Base-by-base conservation (phyloP, 2,797 vertebrate species). In the Cyprinodon diabolis region DNA sequence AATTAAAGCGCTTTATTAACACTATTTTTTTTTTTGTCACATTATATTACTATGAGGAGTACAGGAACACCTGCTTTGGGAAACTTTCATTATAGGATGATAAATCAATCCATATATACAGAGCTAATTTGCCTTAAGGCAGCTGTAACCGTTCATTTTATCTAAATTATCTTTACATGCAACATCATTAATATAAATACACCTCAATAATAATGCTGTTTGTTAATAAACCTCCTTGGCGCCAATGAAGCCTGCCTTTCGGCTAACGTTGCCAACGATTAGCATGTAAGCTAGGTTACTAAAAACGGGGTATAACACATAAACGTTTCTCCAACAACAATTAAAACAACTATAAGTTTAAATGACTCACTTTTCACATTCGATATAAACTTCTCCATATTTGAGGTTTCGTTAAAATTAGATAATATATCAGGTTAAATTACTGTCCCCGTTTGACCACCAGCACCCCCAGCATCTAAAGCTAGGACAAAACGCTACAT, bases 321-420 rank as follows among this genome's bases (percentile, higher is more conserved):
- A 12, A 2, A 30, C 14, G 0, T 66, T 19, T 47, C 37, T n/a
- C 0, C 25, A 35, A 37, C 10, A 23, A 40, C 4, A 35, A 15
- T 43, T 47, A 47, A 2, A n/a, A 8, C 0, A 0, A 30, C 1
- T 60, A 0, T 69, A 75, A 1, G 0, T 2, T 11, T 51, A 2
- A 72, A 15, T 54, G 62, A 89, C 91, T 90, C 75, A 95, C 94
- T 76, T 92, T 91, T 93, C 15, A 95, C 72, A 0, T 74, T 71
- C 11, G 85, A 84, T 43, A 86, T 71, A 81, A 92, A 86, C 11
- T 0, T 23, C 23, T 93, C 93, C 93, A 94, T 95, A 6, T 77
- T 84, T 19, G 1, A 55, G 0, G 12, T 72, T 78, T 67, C 1
- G 14, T 9, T 4, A 4, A 6, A 25, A 43, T 30, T 30, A 49